phyloP scores from a whole-genome alignment of 2,113 vertebrate genomes.

The Ornithorhynchus anatinus region DNA sequence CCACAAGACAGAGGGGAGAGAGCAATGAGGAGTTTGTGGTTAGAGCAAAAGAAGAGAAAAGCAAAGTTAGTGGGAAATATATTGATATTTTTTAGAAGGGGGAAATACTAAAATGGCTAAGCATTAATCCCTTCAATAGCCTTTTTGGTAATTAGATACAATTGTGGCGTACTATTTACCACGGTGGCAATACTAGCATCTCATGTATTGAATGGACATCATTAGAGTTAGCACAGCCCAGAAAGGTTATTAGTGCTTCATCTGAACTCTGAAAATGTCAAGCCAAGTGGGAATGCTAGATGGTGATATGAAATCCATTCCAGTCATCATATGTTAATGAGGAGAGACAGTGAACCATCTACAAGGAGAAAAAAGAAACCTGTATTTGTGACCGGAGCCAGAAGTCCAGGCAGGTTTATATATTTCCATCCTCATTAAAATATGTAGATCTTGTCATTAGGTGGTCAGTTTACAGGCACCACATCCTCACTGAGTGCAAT shows the following conservation, averaged over 20 bases:
- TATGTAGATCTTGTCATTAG: constrained; percentile 46
- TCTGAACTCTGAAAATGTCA: constrained; percentile 69
- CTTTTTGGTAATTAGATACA: constrained; percentile 36
- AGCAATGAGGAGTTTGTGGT: not conserved
- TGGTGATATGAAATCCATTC: constrained; percentile 50
- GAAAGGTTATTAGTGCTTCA: constrained; percentile 71
- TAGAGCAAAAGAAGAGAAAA: not conserved
- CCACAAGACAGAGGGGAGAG: not conserved
- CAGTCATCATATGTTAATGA: constrained; percentile 65
- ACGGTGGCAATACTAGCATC: constrained; percentile 19
- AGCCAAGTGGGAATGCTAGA: constrained; percentile 48
- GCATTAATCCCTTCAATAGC: not conserved
- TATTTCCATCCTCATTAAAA: constrained; percentile 66
- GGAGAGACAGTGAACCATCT: constrained; percentile 46
- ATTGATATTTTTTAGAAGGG: not conserved
- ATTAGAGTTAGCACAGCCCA: constrained; percentile 65
- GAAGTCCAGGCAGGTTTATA: not conserved
- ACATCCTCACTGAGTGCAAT: constrained; percentile 3
- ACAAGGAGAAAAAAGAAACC: constrained; percentile 25
- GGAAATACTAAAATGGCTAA: not conserved
- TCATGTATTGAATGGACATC: constrained; percentile 61
- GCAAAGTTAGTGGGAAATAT: not conserved
- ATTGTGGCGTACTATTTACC: constrained; percentile 30
- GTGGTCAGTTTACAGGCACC: constrained; percentile 25
- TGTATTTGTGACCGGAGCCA: constrained; percentile 32